Conservation (phyloP, 2,113 vertebrate species). For the Collichthys lucidus region DNA sequence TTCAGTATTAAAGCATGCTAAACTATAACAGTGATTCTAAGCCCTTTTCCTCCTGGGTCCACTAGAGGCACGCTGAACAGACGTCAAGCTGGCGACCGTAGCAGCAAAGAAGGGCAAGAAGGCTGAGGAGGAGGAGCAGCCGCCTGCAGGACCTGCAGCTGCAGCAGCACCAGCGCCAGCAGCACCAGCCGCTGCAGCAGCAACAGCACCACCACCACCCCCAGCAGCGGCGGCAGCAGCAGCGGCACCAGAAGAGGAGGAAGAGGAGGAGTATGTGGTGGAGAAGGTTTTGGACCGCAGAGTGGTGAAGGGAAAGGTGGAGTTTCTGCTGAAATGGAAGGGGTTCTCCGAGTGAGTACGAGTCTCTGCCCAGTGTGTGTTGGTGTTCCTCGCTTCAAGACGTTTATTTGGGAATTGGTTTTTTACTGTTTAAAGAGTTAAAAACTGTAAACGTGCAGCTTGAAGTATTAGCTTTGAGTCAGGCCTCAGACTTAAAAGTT, state of each 20-base stretch:
- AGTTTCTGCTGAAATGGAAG: slow-evolving; percentile 98
- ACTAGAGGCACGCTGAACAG: slow-evolving; percentile 51
- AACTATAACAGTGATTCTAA: not conserved
- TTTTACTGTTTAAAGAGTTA: not conserved
- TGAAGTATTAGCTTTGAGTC: not conserved
- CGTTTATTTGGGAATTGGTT: not conserved
- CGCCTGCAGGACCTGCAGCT: slow-evolving; percentile 46
- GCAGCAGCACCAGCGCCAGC: slow-evolving; percentile 63
- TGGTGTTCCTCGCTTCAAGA: not conserved
- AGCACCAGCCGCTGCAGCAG: slow-evolving; percentile 70
- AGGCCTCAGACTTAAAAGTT: not conserved
- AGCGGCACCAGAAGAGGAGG: slow-evolving; percentile 84
- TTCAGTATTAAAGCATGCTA: not conserved
- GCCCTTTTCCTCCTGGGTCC: not conserved
- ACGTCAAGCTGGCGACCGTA: slow-evolving; percentile 89
- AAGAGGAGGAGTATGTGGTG: slow-evolving; percentile 98
- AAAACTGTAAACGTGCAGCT: not conserved
- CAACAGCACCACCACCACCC: not conserved
- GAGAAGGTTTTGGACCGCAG: slow-evolving; percentile 96
- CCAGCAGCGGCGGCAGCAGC: slow-evolving; percentile 66
- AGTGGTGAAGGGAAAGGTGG: slow-evolving; percentile 93
- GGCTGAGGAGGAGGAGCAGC: slow-evolving; percentile 90
- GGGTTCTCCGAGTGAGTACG: slow-evolving; percentile 95
- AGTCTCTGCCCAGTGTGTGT: too few relatives aligned
- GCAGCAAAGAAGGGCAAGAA: slow-evolving; percentile 95